Evolutionary conservation across 2,888 invertebrate genomes (phyloP).

Genomic region (Hyles lineata): DNA sequence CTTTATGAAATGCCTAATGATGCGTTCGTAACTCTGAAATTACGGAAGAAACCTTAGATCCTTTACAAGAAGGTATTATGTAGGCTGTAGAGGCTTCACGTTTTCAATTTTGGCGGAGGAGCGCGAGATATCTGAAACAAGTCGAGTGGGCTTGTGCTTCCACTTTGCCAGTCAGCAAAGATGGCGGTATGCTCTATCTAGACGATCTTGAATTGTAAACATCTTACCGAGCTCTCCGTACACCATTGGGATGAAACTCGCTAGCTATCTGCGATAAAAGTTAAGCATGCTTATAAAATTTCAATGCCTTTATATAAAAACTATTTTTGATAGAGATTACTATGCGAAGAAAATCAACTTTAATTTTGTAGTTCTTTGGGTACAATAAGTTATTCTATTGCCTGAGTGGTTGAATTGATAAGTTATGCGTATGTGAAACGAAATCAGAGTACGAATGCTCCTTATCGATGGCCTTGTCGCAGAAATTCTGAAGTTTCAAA

Average conservation of each 20-base stretch:
- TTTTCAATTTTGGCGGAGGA: slow-evolving; percentile 22
- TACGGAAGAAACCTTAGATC: not conserved
- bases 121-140: slow-evolving; percentile 34
- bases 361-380: not conserved
- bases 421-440: not conserved
- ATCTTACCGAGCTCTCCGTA: slow-evolving; percentile 42
- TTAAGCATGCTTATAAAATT: slow-evolving; percentile 1
- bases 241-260: slow-evolving; percentile 10
- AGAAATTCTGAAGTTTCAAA: not conserved
- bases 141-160: slow-evolving; percentile 44
- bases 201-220: slow-evolving; percentile 52
- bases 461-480: not conserved
- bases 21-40: not conserved
- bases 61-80: slow-evolving; percentile 17
- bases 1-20: not conserved
- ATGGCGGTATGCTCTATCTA: slow-evolving; percentile 58
- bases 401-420: not conserved
- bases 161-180: slow-evolving; percentile 42
- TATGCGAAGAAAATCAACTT: not conserved
- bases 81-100: not conserved
- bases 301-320: not conserved
- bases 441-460: not conserved
- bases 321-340: not conserved
- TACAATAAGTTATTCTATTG: not conserved
- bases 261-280: not conserved